Evolutionary conservation across 1,140 invertebrate genomes (phyloP), one percentile per base, ranked within the genome.

Genomic region (Bombus sylvicola): DNA sequence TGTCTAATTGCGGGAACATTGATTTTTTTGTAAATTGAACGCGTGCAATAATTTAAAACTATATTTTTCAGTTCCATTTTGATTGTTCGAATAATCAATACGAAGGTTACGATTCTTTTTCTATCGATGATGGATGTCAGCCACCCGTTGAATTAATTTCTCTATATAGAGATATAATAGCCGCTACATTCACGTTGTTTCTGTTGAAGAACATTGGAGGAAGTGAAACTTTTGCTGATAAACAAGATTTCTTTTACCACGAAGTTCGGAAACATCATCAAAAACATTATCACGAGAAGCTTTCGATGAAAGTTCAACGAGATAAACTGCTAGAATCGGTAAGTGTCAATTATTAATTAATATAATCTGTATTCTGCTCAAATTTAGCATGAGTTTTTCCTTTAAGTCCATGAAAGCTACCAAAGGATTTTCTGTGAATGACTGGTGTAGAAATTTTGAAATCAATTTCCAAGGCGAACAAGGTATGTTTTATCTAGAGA

Each of bases 391-490:
- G 28, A 9, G 25, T 15, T 18, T 34, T 78, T 28, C 64, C 6
- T 68, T 92, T 28, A 94, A 98, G 97, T 96, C 96, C 74, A 96
- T 98, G 95, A 98, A 98, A 95, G 97, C 97, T 39, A 98, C 98
- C 9, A 98, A 98, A 93, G 96, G 97, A 82, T 97, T 97, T 92
- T 96, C 97, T 87, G 94, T 98, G 39, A 96, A 96, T 69, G 98
- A 99, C 94, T 99, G 98, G 98, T 99, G 98, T 93, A 96, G 97
- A 92, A 98, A 98, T 95, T 99, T 99, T 94, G 98, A 99, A 95
- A 98, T 99, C 66, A 97, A 96, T 31, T 99, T 99, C 93, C 96
- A 97, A 93, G 98, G 98, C 47, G 98, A 99, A 95, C 98, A 98
- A 96, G 98, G 97, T 97, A 95, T 3, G 41, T 74, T 39, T 57